These are phyloP conservation scores for Gambusia yucatana DNA, from an alignment of 2,797 vertebrate species.

Conservation along the genomic window DNA sequence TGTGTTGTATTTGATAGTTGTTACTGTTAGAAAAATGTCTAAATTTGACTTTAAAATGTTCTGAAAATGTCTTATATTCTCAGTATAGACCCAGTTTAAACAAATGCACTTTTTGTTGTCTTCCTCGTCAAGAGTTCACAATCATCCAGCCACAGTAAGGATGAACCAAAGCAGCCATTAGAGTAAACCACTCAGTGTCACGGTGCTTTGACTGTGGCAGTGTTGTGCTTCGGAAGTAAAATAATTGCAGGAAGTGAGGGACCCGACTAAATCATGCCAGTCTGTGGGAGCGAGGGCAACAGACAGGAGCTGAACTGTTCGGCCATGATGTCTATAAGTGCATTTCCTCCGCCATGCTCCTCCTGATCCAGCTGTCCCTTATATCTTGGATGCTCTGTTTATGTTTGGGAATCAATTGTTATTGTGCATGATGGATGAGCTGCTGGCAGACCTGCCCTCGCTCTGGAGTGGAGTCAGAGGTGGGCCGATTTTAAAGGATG, in stretches of 20 bases:
- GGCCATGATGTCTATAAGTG: slow-evolving; percentile 68
- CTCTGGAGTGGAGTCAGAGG: slow-evolving; percentile 75
- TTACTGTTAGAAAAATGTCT: background rate
- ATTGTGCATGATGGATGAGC: slow-evolving; percentile 84
- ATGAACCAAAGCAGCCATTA: slow-evolving; percentile 69
- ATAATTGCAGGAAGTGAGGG: slow-evolving; percentile 81
- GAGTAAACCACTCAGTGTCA: slow-evolving; percentile 68
- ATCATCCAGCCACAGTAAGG: slow-evolving; percentile 36
- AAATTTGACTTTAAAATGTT: background rate
- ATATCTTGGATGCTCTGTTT: slow-evolving; percentile 85
- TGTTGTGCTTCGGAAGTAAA: slow-evolving; percentile 80
- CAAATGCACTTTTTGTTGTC: background rate
- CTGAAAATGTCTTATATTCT: background rate
- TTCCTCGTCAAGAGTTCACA: slow-evolving; percentile 54
- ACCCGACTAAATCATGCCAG: slow-evolving; percentile 79
- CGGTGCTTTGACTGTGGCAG: slow-evolving; percentile 58
- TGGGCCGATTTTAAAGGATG: slow-evolving; percentile 84
- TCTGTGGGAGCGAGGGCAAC: slow-evolving; percentile 65
- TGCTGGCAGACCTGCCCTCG: slow-evolving; percentile 79
- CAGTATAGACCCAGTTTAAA: background rate
- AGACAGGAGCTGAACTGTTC: slow-evolving; percentile 81
- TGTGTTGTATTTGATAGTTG: background rate
- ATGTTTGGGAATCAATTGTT: slow-evolving; percentile 84
- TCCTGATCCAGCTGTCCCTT: slow-evolving; percentile 75
- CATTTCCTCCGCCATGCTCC: slow-evolving; percentile 74